These are phyloP conservation scores for Halisarca cf. caerulea DNA, from an alignment of 37 sponge, comb jelly and placozoan species.

Conservation along the genomic window DNA sequence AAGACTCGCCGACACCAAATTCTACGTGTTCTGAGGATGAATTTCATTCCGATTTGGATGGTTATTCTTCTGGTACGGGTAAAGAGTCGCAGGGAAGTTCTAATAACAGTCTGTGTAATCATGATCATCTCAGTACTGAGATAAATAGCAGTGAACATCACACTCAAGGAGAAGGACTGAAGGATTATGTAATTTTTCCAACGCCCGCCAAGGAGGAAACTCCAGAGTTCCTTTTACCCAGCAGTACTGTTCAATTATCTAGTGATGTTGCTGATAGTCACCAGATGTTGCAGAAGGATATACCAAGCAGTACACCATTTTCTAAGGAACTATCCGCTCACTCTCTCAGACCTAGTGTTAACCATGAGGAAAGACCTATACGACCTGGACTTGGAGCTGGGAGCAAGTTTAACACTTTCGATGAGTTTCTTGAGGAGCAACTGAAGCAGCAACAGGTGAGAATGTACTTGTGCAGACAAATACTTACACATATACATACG, in stretches of 20 bases:
- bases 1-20: too few relatives aligned
- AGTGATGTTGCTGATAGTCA: not conserved
- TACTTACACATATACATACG: too few relatives aligned
- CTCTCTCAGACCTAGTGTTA: not conserved
- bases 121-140: not conserved
- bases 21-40: not conserved
- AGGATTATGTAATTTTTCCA: not conserved
- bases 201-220: not conserved
- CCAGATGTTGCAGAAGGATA: not conserved
- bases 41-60: not conserved
- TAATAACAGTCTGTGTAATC: not conserved
- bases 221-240: too few relatives aligned
- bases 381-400: slow-evolving; percentile 48
- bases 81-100: not conserved
- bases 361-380: slow-evolving; percentile 54
- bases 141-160: not conserved
- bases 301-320: not conserved
- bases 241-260: not conserved
- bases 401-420: slow-evolving; percentile 37
- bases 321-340: not conserved
- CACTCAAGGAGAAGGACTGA: not conserved
- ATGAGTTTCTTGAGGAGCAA: slow-evolving; percentile 53
- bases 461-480: too few relatives aligned
- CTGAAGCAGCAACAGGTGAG: slow-evolving; percentile 7
- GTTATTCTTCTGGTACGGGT: not conserved